These are phyloP conservation scores for Drosophila teissieri DNA, from an alignment of 1,140 invertebrate species.

Conservation along the genomic window DNA sequence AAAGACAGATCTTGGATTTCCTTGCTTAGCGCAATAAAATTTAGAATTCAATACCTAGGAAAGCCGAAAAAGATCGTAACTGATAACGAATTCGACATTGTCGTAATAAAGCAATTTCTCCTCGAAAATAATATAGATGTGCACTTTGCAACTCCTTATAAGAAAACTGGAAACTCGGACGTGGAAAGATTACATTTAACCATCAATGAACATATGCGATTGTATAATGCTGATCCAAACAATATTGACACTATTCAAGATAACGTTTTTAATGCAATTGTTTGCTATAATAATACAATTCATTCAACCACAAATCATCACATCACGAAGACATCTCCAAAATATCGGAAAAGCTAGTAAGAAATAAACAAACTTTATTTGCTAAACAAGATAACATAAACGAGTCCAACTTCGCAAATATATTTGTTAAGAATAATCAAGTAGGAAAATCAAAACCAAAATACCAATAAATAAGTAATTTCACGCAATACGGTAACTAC, in stretches of 20 bases:
- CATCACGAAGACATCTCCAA: neutral
- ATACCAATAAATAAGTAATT: conserved; percentile 12
- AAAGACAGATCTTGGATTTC: conserved; percentile 14
- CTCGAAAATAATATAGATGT: neutral
- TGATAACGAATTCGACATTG: neutral
- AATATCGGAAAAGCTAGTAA: neutral
- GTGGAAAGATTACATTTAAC: conserved; percentile 5
- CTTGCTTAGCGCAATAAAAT: no score
- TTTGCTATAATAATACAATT: conserved; percentile 5
- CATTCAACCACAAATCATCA: conserved; percentile 2
- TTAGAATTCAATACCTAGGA: conserved; percentile 6
- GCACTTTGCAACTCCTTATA: neutral
- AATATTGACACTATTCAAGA: conserved; percentile 7
- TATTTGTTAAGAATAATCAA: conserved; percentile 12
- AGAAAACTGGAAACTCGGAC: conserved; percentile 6
- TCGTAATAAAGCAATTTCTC: neutral
- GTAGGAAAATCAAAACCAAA: conserved; percentile 11
- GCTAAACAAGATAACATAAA: no score
- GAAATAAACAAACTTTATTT: conserved; percentile 3
- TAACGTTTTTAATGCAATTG: conserved; percentile 7
- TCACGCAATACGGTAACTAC: conserved; percentile 4
- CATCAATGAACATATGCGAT: conserved; percentile 2
- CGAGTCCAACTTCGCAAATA: neutral
- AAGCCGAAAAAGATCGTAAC: conserved; percentile 13
- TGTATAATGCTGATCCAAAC: conserved; percentile 8